Percentiles rank a stretch among this genome's conserved stretches.
Evolutionary conservation across 2,888 invertebrate species (phyloP).

Genomic region (Latrodectus hesperus): DNA sequence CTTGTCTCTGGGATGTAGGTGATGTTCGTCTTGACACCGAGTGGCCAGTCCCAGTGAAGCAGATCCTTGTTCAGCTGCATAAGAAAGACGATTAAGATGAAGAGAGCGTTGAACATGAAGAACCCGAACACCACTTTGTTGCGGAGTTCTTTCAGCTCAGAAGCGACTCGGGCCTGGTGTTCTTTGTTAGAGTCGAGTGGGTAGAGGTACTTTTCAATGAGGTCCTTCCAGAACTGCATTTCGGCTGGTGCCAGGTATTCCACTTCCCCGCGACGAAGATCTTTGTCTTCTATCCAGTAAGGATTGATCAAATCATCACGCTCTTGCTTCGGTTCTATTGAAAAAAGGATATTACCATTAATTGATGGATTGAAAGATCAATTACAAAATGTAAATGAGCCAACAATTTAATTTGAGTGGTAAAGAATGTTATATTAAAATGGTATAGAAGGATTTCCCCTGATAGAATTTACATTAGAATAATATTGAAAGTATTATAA

Average conservation of each 20-base stretch:
- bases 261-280: conserved; percentile 91
- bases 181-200: conserved; percentile 95
- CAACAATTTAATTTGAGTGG: neutral
- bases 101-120: conserved; percentile 99
- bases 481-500: too few species aligned
- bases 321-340: conserved; percentile 62
- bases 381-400: neutral
- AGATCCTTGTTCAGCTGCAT: conserved; percentile 98
- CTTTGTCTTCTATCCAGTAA: conserved; percentile 94
- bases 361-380: neutral
- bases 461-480: too few species aligned
- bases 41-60: conserved; percentile 96
- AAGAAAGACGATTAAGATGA: conserved; percentile 98
- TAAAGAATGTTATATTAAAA: too few species aligned
- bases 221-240: conserved; percentile 93
- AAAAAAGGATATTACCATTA: neutral
- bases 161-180: conserved; percentile 92
- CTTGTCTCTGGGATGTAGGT: conserved; percentile 91
- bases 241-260: conserved; percentile 92
- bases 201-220: conserved; percentile 94
- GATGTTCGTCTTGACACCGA: conserved; percentile 94
- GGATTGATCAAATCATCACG: conserved; percentile 90
- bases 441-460: too few species aligned
- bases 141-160: conserved; percentile 93
- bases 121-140: conserved; percentile 97